Percentiles rank a stretch among this genome's conserved stretches.
These are phyloP conservation scores for Eristalis arbustorum DNA, from an alignment of 2,888 invertebrate species.

Conservation along the genomic window DNA sequence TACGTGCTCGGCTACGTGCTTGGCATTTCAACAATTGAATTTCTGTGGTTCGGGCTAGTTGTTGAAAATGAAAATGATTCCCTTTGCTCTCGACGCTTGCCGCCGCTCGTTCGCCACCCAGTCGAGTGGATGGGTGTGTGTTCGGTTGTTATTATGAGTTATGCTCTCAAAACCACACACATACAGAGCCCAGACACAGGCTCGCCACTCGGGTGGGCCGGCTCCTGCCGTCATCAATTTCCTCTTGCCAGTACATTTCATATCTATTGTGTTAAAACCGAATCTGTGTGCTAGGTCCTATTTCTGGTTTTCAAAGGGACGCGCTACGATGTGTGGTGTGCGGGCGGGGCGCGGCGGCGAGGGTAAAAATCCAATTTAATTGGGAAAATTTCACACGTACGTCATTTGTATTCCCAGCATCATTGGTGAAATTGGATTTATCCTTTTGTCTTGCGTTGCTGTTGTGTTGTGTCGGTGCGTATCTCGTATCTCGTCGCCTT, in stretches of 20 bases:
- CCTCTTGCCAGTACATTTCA: slow-evolving; percentile 56
- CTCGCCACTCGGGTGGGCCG: neutral
- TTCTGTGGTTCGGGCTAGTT: slow-evolving; percentile 16
- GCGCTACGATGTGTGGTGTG: neutral
- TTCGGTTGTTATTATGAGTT: slow-evolving; percentile 62
- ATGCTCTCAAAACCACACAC: slow-evolving; percentile 60
- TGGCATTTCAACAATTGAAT: slow-evolving; percentile 62
- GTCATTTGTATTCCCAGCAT: slow-evolving; percentile 77
- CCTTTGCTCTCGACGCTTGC: neutral
- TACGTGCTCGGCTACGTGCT: slow-evolving; percentile 44
- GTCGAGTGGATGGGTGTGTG: neutral
- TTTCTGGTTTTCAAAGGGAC: neutral
- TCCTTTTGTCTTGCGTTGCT: slow-evolving; percentile 60
- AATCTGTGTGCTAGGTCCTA: slow-evolving; percentile 15
- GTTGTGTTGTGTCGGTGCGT: neutral
- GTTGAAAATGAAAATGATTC: neutral
- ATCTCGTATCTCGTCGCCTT: neutral
- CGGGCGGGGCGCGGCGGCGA: neutral
- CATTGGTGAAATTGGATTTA: slow-evolving; percentile 69
- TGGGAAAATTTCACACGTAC: slow-evolving; percentile 78
- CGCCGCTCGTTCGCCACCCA: no score
- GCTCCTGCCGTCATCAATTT: slow-evolving; percentile 39
- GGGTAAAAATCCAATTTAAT: slow-evolving; percentile 76
- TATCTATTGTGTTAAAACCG: slow-evolving; percentile 57
- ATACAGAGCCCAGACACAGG: neutral